Conservation (phyloP, 53 echinoderm and acorn worm species). For the Paelopatides confundens region DNA sequence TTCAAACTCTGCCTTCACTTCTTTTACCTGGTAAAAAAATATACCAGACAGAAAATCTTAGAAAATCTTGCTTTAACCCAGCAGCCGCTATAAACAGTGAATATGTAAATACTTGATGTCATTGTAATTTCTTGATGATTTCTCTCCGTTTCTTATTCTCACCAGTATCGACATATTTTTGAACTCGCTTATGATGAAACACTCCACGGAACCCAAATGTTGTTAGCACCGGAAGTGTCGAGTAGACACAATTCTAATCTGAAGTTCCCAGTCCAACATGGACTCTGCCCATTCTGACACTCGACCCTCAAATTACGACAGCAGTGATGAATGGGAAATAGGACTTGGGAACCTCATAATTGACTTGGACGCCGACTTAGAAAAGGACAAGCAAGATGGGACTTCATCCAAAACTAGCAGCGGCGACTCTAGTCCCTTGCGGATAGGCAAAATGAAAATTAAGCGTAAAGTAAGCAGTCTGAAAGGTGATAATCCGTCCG, state of each 20-base stretch:
- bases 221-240: neutral
- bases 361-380: conserved; percentile 97
- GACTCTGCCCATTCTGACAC: conserved; percentile 45
- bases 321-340: conserved; percentile 99
- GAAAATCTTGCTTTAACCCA: no score
- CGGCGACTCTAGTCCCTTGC: conserved; percentile 86
- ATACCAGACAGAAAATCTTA: no score
- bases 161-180: neutral
- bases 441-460: conserved; percentile 99
- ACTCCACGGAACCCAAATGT: conserved; percentile 2
- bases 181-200: neutral
- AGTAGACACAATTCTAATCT: neutral
- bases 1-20: no score
- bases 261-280: conserved; percentile 54
- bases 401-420: conserved; percentile 31
- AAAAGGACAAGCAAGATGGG: conserved; percentile 95
- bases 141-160: neutral
- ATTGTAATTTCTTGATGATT: no score
- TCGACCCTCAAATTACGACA: conserved; percentile 81
- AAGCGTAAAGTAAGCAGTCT: conserved; percentile 94
- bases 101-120: no score
- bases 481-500: conserved; percentile 69
- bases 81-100: no score
- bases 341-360: conserved; percentile 98
- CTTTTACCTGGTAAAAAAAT: no score